Conservation (phyloP, 2,113 vertebrate species). For the Eublepharis macularius region DNA sequence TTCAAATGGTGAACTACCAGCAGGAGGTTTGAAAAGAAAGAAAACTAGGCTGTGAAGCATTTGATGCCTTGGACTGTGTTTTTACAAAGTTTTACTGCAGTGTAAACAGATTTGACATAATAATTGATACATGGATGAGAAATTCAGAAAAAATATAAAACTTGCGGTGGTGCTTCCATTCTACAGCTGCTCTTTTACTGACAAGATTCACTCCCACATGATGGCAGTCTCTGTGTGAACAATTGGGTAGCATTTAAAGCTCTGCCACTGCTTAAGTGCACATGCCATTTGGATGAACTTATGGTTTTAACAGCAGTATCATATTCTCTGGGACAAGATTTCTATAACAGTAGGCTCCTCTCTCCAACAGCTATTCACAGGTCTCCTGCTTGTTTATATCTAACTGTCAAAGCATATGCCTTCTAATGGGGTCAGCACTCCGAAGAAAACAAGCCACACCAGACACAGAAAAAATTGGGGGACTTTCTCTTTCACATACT, state of each 20-base stretch:
- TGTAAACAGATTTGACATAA: slow-evolving; percentile 20
- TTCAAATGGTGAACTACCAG: slow-evolving; percentile 4
- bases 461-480: no score
- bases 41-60: neutral
- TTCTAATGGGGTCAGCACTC: no score
- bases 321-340: no score
- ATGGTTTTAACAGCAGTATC: no score
- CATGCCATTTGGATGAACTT: slow-evolving; percentile 18
- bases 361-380: no score
- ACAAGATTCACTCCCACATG: no score
- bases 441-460: no score
- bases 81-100: slow-evolving; percentile 9
- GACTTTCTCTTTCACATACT: no score
- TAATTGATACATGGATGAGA: slow-evolving; percentile 16
- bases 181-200: neutral
- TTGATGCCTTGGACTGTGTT: slow-evolving; percentile 10
- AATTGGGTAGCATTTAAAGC: slow-evolving; percentile 23
- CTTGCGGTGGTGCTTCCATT: slow-evolving; percentile 7
- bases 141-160: slow-evolving; percentile 4
- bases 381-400: no score
- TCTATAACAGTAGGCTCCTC: no score
- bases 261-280: slow-evolving; percentile 29
- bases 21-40: slow-evolving; percentile 18
- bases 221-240: neutral
- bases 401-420: no score